Evolutionary conservation across 2,113 vertebrate species (phyloP).

Genomic region (Odocoileus hemionus): DNA sequence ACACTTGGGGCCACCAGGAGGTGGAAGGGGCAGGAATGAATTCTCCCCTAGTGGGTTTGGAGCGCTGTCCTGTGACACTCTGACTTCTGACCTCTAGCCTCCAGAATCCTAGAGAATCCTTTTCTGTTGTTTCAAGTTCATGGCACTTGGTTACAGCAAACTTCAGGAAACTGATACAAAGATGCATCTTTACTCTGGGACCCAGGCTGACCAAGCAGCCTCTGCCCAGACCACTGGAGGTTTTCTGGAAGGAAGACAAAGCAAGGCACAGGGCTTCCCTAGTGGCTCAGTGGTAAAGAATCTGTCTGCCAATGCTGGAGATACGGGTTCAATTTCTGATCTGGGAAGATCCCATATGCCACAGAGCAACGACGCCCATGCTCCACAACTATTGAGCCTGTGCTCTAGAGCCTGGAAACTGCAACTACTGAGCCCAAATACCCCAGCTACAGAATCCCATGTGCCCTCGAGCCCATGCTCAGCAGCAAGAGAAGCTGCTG

Average conservation of each 20-base stretch:
- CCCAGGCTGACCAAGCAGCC: not conserved
- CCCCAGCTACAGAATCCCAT: not conserved
- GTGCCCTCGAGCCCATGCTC: not conserved
- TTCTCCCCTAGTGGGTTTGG: not conserved
- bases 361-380: not conserved
- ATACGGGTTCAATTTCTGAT: not conserved
- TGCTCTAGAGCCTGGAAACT: not conserved
- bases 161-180: not conserved
- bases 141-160: fast-evolving
- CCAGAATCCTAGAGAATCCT: not conserved
- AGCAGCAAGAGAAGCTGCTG: not conserved
- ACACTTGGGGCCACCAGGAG: not conserved
- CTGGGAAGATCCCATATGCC: not conserved
- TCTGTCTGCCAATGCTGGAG: not conserved
- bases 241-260: not conserved
- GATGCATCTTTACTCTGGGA: too few species aligned
- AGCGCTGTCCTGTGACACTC: not conserved
- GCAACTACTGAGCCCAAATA: not conserved
- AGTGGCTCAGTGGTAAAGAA: not conserved
- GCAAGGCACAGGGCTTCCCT: not conserved
- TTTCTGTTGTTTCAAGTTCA: not conserved
- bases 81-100: not conserved
- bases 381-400: not conserved
- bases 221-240: not conserved
- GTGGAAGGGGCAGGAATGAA: not conserved